Base-by-base conservation (phyloP, 2,888 invertebrate species). In the Steinernema hermaphroditum region DNA sequence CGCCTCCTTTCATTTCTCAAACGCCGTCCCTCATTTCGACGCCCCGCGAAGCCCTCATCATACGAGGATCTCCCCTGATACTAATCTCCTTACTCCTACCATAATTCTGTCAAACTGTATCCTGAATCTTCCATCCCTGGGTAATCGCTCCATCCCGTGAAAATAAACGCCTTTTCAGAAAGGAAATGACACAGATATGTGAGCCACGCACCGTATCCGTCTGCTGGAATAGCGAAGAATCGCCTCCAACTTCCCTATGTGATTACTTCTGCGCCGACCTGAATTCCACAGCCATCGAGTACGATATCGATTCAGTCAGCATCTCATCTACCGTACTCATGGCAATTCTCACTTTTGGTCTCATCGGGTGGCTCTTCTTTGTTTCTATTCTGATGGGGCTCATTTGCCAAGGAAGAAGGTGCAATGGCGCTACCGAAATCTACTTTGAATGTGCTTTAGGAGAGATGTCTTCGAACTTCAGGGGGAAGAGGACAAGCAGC, bases 361-460 rank as follows among this genome's bases (percentile, higher is more conserved):
- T 62, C 16, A 62, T 62, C n/a, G 62, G 62, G 32, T 62, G 62
- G 62, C 32, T 62, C 1, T 62, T 62, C 62, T 62, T 62, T 32
- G 16, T 62, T 32, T 62, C 62, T 32, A 19, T 34, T 2, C 62
- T 62, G 29, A 62, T 62, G 32, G 62, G 62, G 12, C 19, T 62
- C 2, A 32, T 62, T 29, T 62, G 32, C 32, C 27, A 34, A 1
- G 29, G 32, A 6, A 34, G 2, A 16, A 1, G 32, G 62, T 62
- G 27, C n/a, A n/a, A n/a, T n/a, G n/a, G n/a, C n/a, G n/a, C n/a
- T n/a, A n/a, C n/a, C n/a, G n/a, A n/a, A n/a, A n/a, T n/a, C n/a
- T n/a, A n/a, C n/a, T n/a, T n/a, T n/a, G n/a, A n/a, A n/a, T n/a
- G n/a, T n/a, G n/a, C n/a, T n/a, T n/a, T 4, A 62, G 62, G 8